Evolutionary conservation across 2,888 invertebrate species (phyloP), one percentile per base, ranked within the genome.

Genomic region (Cerastoderma edule): DNA sequence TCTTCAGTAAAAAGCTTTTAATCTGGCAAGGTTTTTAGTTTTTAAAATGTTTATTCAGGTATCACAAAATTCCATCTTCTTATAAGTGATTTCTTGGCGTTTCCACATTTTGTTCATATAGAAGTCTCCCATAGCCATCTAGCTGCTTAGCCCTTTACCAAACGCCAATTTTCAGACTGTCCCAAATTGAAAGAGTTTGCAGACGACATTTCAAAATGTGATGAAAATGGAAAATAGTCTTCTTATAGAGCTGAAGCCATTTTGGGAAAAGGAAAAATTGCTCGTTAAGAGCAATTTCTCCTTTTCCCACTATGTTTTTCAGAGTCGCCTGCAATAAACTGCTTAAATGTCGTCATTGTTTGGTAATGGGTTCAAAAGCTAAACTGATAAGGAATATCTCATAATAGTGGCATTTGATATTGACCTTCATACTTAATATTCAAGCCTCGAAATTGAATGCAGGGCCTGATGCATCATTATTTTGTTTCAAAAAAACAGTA

Each of bases 1-100:
- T 57, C 57, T 57, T 54, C 57, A 5, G 10, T 33, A 33, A 57
- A 57, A 57, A 57, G 57, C 57, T 57, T 57, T 57, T 57, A 33
- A 57, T 57, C 57, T 57, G 19, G 57, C 35, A 35, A 57, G 57
- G 33, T 35, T 50, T 24, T n/a, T n/a, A n/a, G n/a, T n/a, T 57
- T 57, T 57, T 35, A n/a, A 28, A 57, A 54, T n/a, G 35, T n/a
- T 30, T 22, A n/a, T 1, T 5, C 33, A n/a, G n/a, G 8, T 57
- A 57, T 57, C 57, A 33, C 16, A 2, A 57, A 19, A 35, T n/a
- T 0, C n/a, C 33, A 57, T 57, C 57, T 57, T 22, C 35, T 57
- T 33, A 22, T 35, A 50, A 57, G 33, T 57, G 32, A 33, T 33
- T 57, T 57, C 35, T 19, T 24, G 30, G 30, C 57, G 35, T 32